Evolutionary conservation across 1,140 invertebrate species (phyloP).

Genomic region (Sinella curviseta): DNA sequence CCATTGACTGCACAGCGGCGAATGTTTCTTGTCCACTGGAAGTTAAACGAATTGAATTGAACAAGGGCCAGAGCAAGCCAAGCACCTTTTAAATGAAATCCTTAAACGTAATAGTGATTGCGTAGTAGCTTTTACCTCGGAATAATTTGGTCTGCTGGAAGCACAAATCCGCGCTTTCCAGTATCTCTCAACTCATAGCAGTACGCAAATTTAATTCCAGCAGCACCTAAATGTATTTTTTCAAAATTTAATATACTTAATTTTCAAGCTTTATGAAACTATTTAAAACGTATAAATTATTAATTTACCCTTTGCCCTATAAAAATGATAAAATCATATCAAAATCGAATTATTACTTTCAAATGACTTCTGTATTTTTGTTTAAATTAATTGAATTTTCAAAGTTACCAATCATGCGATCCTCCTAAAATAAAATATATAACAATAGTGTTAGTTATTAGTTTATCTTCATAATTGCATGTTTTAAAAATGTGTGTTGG

Average conservation of each 20-base stretch:
- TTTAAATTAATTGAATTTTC: not conserved
- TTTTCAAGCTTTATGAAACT: not conserved
- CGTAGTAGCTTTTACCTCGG: slow-evolving; percentile 4
- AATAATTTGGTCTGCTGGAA: slow-evolving; percentile 43
- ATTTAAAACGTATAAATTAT: too few species aligned
- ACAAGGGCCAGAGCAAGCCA: not conserved
- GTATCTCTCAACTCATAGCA: slow-evolving; percentile 23
- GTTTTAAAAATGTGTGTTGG: too few species aligned
- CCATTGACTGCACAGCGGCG: slow-evolving; percentile 45
- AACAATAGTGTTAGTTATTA: slow-evolving; percentile 57
- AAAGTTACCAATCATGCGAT: slow-evolving; percentile 15
- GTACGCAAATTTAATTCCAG: slow-evolving; percentile 23
- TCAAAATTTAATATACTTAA: not conserved
- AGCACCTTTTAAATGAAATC: not conserved
- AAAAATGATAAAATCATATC: too few species aligned
- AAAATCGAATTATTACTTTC: not conserved
- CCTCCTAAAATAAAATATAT: slow-evolving; percentile 57
- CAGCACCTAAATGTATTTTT: not conserved
- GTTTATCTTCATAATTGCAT: not conserved
- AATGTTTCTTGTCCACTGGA: slow-evolving; percentile 45
- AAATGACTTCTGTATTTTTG: not conserved
- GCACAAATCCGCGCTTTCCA: slow-evolving; percentile 31
- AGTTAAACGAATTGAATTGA: not conserved
- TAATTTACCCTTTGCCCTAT: too few species aligned
- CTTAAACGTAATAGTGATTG: not conserved